Evolutionary conservation across 2,113 vertebrate species (phyloP).

Genomic region (Eclectus roratus): DNA sequence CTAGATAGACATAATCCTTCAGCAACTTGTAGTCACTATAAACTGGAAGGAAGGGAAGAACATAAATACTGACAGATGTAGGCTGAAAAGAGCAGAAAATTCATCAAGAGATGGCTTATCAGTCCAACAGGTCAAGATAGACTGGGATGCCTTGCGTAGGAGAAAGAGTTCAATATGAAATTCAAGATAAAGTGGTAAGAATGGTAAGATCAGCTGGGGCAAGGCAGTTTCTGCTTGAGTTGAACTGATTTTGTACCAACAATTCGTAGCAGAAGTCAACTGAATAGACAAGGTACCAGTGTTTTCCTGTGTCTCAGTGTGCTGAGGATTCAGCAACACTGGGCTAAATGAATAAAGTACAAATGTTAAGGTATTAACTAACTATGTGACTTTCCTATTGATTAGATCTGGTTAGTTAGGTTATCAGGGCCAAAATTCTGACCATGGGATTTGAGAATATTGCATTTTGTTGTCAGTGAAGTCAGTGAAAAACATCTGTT

Average conservation of each 20-base stretch:
- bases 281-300: neutral
- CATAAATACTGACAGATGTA: neutral
- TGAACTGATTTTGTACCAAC: neutral
- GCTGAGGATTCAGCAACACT: neutral
- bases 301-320: neutral
- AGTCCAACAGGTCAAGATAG: neutral
- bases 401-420: neutral
- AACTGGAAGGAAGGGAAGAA: neutral
- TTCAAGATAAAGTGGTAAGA: neutral
- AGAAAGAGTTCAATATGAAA: neutral
- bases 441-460: neutral
- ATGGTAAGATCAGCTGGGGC: neutral
- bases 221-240: neutral
- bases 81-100: neutral
- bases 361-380: neutral
- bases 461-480: neutral
- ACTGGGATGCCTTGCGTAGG: neutral
- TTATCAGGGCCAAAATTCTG: neutral
- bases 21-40: neutral
- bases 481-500: neutral
- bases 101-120: neutral
- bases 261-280: neutral
- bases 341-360: neutral
- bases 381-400: neutral
- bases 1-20: neutral